Percentiles rank a stretch among this genome's conserved stretches.
These are phyloP conservation scores for Rhyacophila brunnea DNA, from an alignment of 1,140 invertebrate species.

Conservation along the genomic window DNA sequence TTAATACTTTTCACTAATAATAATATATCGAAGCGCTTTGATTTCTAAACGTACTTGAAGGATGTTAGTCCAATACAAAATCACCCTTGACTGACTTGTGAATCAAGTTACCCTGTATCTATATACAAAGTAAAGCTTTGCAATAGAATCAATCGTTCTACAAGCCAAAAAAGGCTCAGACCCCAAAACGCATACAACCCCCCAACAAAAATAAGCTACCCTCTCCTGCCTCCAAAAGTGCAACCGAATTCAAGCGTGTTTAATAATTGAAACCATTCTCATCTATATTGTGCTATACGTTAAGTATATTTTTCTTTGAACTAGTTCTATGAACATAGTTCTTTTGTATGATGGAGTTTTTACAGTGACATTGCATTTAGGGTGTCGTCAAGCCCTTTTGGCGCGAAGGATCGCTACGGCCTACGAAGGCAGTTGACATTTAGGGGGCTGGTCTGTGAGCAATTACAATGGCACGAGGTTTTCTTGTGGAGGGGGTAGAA, in stretches of 20 bases:
- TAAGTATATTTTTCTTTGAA: not conserved
- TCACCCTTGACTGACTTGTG: constrained; percentile 22
- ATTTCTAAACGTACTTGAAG: constrained; percentile 5
- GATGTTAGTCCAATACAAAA: constrained; percentile 9
- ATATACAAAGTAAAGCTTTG: constrained; percentile 25
- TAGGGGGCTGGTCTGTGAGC: constrained; percentile 23
- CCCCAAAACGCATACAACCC: constrained; percentile 25
- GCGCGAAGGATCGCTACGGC: constrained; percentile 19
- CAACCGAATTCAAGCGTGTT: not conserved
- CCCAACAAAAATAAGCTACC: constrained; percentile 9
- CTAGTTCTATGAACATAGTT: not conserved
- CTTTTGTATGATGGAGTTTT: not conserved
- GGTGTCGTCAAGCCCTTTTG: constrained; percentile 30
- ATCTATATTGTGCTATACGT: not conserved
- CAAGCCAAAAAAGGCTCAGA: constrained; percentile 29
- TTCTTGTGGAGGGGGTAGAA: constrained; percentile 17
- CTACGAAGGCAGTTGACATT: constrained; percentile 28
- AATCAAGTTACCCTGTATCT: constrained; percentile 22
- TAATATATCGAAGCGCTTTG: no score
- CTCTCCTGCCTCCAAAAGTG: not conserved
- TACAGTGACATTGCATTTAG: constrained; percentile 30
- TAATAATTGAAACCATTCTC: constrained; percentile 1
- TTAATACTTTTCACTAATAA: no score
- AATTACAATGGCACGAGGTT: constrained; percentile 32
- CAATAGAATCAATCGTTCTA: constrained; percentile 22